Evolutionary conservation across 2,113 vertebrate genomes (phyloP).

Genomic region (Sinosuthora webbiana): DNA sequence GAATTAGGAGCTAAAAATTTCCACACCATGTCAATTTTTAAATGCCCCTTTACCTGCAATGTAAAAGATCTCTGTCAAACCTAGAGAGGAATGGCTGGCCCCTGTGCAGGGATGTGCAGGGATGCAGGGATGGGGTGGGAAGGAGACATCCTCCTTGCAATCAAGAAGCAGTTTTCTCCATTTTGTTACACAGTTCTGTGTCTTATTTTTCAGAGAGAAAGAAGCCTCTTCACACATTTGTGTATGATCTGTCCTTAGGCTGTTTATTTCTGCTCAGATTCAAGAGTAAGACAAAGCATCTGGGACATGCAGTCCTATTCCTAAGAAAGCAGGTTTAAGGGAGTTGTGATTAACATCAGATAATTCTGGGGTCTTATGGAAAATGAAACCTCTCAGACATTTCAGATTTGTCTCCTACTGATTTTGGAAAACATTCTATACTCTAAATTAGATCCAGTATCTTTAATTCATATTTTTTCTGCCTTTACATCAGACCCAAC

Average conservation of each 20-base stretch:
- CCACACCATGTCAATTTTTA: not conserved
- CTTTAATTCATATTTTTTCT: conserved; percentile 20
- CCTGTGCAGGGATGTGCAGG: too few species aligned
- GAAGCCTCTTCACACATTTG: not conserved
- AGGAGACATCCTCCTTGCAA: not conserved
- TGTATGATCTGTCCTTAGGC: not conserved
- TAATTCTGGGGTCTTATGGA: not conserved
- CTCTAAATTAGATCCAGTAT: not conserved
- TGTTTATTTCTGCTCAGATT: not conserved
- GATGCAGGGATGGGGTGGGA: not conserved
- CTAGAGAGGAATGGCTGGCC: not conserved
- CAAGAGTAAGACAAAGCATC: not conserved
- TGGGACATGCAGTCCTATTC: not conserved
- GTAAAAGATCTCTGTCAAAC: not conserved
- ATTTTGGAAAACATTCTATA: not conserved
- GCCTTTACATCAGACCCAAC: not conserved
- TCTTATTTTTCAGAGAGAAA: not conserved
- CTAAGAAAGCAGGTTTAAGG: not conserved
- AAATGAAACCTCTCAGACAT: not conserved
- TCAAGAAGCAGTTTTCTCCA: not conserved
- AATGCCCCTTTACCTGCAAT: not conserved
- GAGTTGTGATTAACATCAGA: not conserved
- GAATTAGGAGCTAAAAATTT: not conserved
- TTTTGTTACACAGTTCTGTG: not conserved
- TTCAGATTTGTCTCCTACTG: not conserved